Base-by-base conservation (phyloP, 2,113 vertebrate species). In the Gobio gobio region DNA sequence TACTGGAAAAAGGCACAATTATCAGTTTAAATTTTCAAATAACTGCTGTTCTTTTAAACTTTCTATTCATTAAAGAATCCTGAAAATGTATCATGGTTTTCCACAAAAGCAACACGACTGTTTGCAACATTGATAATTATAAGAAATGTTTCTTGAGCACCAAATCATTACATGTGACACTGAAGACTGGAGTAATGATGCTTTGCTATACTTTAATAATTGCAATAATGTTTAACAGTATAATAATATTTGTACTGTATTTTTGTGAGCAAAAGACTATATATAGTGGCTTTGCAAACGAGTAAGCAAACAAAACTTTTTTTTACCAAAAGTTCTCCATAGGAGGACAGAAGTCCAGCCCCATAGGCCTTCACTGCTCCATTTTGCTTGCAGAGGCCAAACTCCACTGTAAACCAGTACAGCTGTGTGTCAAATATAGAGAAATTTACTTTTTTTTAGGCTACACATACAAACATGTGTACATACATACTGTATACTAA, bases 371-470 rank as follows among this genome's bases (percentile, higher is more conserved):
- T 97, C 73, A 96, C 91, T 0, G 77, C 24, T 58, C 93, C 94
- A 0, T 95, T 95, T 92, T 96, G 92, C 85, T 95, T 96, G 83
- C 94, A 96, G 74, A 97, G 94, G 18, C 94, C 94, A 61, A 96
- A 95, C 82, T 97, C 95, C 84, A 95, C 92, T 24, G 95, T 95
- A 87, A 97, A 97, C 94, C 95, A 96, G 78, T 95, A 96, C 47
- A 97, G 89, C 94, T 95, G 51, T 29, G 43, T 10, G 45, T 12
- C 4, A 45, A 81, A 56, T 12, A 9, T 5, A 59, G 9, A 77
- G 22, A 22, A 45, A 24, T 13, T 5, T 22, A 56, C 6, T 1
- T 6, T 56, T 24, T 59, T 56, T 10, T 29, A 29, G 24, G 45
- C 6, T 12, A 33, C 14, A 79, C 49, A 58, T 45, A 49, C 4